Base-by-base conservation (phyloP, 2,888 invertebrate genomes). In the Tetheella fluctuosa region DNA sequence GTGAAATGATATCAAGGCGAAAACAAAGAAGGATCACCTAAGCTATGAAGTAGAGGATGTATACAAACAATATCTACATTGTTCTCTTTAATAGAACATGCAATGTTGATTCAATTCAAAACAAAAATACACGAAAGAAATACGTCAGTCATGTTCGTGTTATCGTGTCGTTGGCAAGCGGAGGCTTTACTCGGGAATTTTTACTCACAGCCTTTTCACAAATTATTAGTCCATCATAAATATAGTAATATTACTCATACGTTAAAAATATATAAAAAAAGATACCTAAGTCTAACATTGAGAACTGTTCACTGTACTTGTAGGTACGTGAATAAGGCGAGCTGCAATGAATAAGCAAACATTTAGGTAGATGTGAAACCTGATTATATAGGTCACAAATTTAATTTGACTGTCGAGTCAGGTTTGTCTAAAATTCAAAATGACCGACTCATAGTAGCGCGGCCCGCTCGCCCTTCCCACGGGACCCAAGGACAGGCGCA, bases 31-130 rank as follows among this genome's bases (percentile, higher is more conserved):
- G n/a, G n/a, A n/a, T n/a, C n/a, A n/a, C n/a, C n/a, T n/a, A n/a
- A n/a, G n/a, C n/a, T n/a, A n/a, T n/a, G n/a, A n/a, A n/a, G n/a
- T n/a, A n/a, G n/a, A n/a, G n/a, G n/a, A n/a, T n/a, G n/a, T n/a
- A n/a, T n/a, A 39, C 39, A 10, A 48, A 48, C 5, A n/a, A 15
- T 20, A 48, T 48, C 20, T 20, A 6, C 48, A 1, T 42, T 42
- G 6, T n/a, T n/a, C 39, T 42, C 39, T 3, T 48, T 48, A 17
- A 17, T 48, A 20, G 23, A 15, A 23, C 28, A 30, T 54, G 54
- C 25, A 54, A 54, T 54, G 54, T 54, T 54, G 30, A 30, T 54
- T 54, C 54, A 28, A 54, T 54, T 54, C 17, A 20, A 54, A 54
- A 54, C 5, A 23, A 54, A 54, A 54, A 54, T 54, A 54, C 54